Evolutionary conservation across 2,113 vertebrate species (phyloP).

Genomic region (Bubalus kerabau): DNA sequence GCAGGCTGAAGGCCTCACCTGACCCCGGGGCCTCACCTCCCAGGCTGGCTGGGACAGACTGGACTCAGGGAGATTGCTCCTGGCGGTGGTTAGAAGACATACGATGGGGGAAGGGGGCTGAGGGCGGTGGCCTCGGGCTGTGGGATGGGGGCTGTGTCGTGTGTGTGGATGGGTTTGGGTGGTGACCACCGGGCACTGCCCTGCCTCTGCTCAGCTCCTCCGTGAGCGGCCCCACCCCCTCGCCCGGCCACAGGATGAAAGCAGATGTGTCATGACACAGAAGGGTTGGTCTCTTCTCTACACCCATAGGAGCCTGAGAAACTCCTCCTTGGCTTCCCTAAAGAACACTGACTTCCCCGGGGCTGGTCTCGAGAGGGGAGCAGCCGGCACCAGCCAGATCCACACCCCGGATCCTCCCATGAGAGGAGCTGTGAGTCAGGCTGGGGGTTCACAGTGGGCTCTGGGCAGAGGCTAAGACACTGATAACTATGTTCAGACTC

Average conservation of each 20-base stretch:
- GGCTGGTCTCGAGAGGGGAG: neutral
- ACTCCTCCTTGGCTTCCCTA: neutral
- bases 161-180: neutral
- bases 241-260: neutral
- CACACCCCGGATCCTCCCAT: fast-evolving
- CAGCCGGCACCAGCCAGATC: neutral
- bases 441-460: neutral
- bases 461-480: neutral
- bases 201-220: neutral
- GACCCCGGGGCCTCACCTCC: neutral
- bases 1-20: neutral
- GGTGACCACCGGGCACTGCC: neutral
- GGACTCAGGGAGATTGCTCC: neutral
- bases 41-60: too few relatives aligned
- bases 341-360: neutral
- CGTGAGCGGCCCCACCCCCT: neutral
- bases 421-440: neutral
- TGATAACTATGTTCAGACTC: neutral
- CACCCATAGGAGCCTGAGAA: neutral
- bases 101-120: neutral
- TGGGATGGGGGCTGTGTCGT: neutral
- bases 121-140: neutral
- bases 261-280: fast-evolving
- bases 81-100: neutral
- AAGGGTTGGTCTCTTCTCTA: neutral